Percentiles rank a stretch among this genome's conserved stretches.
Conservation (phyloP, 2,113 vertebrate species). For the Craseonycteris thonglongyai region DNA sequence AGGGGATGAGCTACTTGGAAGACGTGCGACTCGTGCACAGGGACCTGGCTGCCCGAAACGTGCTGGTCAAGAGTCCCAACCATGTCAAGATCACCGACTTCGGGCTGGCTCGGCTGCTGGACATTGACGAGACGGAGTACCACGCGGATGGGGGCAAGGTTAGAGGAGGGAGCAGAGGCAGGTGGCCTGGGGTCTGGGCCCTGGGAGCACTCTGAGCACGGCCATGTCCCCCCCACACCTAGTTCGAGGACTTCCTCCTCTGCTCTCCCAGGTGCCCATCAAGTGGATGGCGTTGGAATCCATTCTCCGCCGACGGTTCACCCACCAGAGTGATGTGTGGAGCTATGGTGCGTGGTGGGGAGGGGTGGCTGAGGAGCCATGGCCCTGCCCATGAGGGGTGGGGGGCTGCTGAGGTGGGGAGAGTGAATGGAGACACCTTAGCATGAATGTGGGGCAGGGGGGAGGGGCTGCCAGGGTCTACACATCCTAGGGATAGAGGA, state of each 20-base stretch:
- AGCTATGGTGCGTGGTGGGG: conserved; percentile 86
- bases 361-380: background rate
- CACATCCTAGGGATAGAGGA: background rate
- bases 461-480: background rate
- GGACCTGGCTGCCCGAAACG: conserved; percentile 94
- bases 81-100: conserved; percentile 99
- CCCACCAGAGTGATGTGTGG: conserved; percentile 98
- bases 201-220: background rate
- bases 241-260: background rate
- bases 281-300: conserved; percentile 99
- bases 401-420: background rate
- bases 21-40: conserved; percentile 95
- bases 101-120: conserved; percentile 91
- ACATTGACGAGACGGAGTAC: conserved; percentile 96
- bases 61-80: conserved; percentile 95
- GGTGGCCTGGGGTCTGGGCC: background rate
- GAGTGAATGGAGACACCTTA: background rate
- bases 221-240: background rate
- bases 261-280: conserved; percentile 88
- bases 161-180: background rate
- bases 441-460: background rate
- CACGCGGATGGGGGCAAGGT: conserved; percentile 97
- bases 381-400: background rate
- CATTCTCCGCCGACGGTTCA: conserved; percentile 94
- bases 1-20: conserved; percentile 98